A percentile compares a stretch with the other conserved stretches of the same genome.
These are phyloP conservation scores for Myotis lucifugus DNA, from an alignment of 2,113 vertebrate genomes.

Conservation along the genomic window DNA sequence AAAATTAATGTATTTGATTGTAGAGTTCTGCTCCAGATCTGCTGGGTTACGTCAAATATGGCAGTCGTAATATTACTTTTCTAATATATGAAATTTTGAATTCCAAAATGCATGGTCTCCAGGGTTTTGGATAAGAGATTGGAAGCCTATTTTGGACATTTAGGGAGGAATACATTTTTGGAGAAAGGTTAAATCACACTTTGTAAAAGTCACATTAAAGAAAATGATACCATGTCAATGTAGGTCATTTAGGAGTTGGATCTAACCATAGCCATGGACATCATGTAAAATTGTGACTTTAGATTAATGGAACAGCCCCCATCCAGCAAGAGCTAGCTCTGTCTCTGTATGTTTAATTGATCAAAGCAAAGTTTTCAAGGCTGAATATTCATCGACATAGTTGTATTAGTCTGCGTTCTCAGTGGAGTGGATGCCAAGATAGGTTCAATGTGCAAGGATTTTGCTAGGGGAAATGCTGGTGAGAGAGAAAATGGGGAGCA, in stretches of 20 bases:
- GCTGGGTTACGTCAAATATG: background rate
- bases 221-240: background rate
- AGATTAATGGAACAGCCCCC: background rate
- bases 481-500: background rate
- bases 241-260: background rate
- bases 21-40: background rate
- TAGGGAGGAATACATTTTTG: background rate
- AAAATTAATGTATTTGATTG: background rate
- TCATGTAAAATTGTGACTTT: background rate
- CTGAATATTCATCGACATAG: background rate
- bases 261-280: background rate
- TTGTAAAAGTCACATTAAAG: background rate
- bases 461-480: background rate
- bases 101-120: background rate
- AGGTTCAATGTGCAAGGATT: background rate
- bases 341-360: constrained; percentile 13
- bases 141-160: background rate
- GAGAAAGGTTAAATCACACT: background rate
- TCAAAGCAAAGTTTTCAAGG: constrained; percentile 16
- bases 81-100: background rate
- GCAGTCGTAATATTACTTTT: background rate
- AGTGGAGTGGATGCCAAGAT: background rate
- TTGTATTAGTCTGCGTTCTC: background rate
- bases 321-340: background rate
- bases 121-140: background rate